Conservation (phyloP, 2,113 vertebrate species). For the Ptychochromis oligacanthus region DNA sequence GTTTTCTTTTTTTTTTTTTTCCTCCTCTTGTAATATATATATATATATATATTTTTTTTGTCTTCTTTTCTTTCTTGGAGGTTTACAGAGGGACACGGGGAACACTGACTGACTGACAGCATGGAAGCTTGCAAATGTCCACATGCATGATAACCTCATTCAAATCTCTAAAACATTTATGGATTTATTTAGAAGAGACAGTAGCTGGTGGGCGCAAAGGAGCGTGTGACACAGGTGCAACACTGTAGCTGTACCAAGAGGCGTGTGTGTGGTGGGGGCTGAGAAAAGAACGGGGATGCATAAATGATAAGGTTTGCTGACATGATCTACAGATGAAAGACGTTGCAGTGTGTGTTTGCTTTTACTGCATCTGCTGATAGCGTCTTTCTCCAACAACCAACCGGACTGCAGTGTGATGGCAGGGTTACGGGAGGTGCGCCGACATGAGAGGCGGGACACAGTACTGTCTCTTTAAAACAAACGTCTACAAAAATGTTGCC, state of each 20-base stretch:
- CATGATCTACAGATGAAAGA: constrained; percentile 6
- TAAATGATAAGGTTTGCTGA: not conserved
- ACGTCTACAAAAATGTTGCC: constrained; percentile 77
- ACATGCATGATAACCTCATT: constrained; percentile 97
- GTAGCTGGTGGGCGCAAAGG: constrained; percentile 77
- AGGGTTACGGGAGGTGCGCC: not conserved
- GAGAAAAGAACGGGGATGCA: constrained; percentile 16
- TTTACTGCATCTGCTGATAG: constrained; percentile 43
- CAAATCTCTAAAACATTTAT: constrained; percentile 92
- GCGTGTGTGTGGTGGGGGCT: not conserved
- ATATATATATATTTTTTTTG: too few species aligned
- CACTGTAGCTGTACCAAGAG: constrained; percentile 6
- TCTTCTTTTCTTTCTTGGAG: constrained; percentile 29
- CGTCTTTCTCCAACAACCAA: constrained; percentile 34
- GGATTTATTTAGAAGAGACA: constrained; percentile 95
- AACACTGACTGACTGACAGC: constrained; percentile 92
- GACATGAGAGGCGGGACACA: constrained; percentile 46
- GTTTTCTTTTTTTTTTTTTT: constrained; percentile 73
- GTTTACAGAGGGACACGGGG: constrained; percentile 80
- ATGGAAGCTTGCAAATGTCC: constrained; percentile 94
- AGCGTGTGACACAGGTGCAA: not conserved
- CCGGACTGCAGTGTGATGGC: constrained; percentile 20
- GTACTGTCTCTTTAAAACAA: constrained; percentile 84
- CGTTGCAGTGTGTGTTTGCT: constrained; percentile 58
- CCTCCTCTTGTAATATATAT: not conserved